Evolutionary conservation across 1,140 invertebrate genomes (phyloP).

Genomic region (Thalassaphorura encarpata): DNA sequence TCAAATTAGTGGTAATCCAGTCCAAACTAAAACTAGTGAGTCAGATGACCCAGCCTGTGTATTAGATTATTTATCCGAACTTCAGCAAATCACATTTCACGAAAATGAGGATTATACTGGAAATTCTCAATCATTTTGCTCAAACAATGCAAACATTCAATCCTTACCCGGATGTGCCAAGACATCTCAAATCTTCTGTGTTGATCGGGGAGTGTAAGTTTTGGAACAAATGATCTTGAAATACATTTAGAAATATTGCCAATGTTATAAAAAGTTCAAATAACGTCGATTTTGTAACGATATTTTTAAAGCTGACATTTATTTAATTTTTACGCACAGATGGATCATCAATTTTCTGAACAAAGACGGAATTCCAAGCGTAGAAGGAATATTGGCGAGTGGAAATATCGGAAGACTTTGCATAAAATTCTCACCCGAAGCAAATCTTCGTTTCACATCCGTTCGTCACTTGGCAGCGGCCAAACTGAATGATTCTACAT

Average conservation of each 20-base stretch:
- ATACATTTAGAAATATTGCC: background rate
- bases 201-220: background rate
- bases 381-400: background rate
- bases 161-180: background rate
- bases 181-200: too few species aligned
- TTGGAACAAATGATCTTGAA: too few species aligned
- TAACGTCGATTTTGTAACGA: too few species aligned
- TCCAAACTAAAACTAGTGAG: too few species aligned
- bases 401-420: background rate
- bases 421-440: background rate
- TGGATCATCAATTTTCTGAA: background rate
- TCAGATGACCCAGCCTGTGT: too few species aligned
- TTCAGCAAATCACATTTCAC: background rate
- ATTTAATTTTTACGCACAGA: background rate
- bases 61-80: too few species aligned
- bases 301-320: too few species aligned
- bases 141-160: background rate
- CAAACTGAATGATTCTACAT: background rate
- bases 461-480: background rate
- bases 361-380: background rate
- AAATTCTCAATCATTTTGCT: background rate
- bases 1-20: too few species aligned
- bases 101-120: background rate
- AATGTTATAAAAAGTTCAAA: too few species aligned
- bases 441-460: background rate